These are phyloP conservation scores for Halcyon smyrnensis DNA, from an alignment of 2,797 vertebrate species.

Conservation along the genomic window DNA sequence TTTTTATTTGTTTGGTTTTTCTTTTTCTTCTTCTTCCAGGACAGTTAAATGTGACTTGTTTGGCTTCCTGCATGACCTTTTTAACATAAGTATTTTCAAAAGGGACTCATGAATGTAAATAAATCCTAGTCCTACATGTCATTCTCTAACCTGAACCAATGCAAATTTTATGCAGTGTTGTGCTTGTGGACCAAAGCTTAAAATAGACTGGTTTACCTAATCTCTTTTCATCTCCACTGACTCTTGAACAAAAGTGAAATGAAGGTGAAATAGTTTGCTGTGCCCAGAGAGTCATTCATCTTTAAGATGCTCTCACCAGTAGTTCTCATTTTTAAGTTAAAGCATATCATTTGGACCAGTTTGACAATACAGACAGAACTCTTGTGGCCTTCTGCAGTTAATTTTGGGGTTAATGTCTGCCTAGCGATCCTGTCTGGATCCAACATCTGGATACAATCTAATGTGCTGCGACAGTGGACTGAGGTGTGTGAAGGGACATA, in stretches of 20 bases:
- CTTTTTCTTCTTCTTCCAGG: not conserved
- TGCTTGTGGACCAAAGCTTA: not conserved
- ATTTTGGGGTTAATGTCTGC: not conserved
- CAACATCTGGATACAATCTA: too few relatives aligned
- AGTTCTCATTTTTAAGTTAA: not conserved
- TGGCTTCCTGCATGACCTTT: not conserved
- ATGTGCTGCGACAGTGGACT: fast-evolving
- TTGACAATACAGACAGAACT: not conserved
- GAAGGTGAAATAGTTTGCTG: not conserved
- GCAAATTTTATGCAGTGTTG: not conserved
- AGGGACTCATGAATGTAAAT: not conserved
- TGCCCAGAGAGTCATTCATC: not conserved
- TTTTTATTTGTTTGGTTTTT: too few relatives aligned
- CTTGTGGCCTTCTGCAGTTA: not conserved
- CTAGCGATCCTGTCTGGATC: not conserved
- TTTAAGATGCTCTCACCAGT: not conserved
- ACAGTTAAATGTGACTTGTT: not conserved
- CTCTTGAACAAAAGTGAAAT: not conserved
- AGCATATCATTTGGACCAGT: not conserved
- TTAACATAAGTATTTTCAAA: not conserved
- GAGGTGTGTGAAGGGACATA: fast-evolving
- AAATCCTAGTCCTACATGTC: not conserved
- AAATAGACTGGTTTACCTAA: not conserved
- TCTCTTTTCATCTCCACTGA: not conserved
- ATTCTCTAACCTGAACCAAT: not conserved